Evolutionary conservation across 2,113 vertebrate species (phyloP).

Genomic region (Lophura nycthemera): DNA sequence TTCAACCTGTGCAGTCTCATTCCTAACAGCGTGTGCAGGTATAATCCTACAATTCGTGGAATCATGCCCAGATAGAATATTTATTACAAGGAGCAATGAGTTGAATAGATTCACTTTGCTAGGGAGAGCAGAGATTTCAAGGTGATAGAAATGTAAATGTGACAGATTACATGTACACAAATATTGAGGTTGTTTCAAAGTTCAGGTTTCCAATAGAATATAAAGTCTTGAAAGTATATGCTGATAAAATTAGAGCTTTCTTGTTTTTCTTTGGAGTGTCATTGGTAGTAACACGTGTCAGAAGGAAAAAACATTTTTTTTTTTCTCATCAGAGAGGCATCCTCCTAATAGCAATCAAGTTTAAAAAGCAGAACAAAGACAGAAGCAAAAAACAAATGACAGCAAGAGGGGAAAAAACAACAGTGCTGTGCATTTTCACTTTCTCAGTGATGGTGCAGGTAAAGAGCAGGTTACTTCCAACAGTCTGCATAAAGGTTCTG

Average conservation of each 20-base stretch:
- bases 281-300: not conserved
- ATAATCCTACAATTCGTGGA: not conserved
- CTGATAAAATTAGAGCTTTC: not conserved
- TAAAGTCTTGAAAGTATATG: not conserved
- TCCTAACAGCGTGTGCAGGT: not conserved
- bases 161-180: not conserved
- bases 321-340: not conserved
- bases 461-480: not conserved
- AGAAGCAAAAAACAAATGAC: not conserved
- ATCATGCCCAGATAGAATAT: not conserved
- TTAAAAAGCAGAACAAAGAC: not conserved
- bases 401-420: not conserved
- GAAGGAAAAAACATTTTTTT: not conserved
- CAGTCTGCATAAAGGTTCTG: conserved; percentile 41
- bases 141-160: not conserved
- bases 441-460: not conserved
- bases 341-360: not conserved
- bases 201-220: not conserved
- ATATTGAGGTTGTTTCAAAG: not conserved
- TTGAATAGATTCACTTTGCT: not conserved
- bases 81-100: not conserved
- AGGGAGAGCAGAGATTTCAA: not conserved
- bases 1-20: not conserved
- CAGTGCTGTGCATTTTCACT: not conserved
- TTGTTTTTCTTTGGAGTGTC: not conserved